A percentile compares a stretch with the other conserved stretches of the same genome.
Evolutionary conservation across 2,888 invertebrate species (phyloP).

Genomic region (Seira musarum): DNA sequence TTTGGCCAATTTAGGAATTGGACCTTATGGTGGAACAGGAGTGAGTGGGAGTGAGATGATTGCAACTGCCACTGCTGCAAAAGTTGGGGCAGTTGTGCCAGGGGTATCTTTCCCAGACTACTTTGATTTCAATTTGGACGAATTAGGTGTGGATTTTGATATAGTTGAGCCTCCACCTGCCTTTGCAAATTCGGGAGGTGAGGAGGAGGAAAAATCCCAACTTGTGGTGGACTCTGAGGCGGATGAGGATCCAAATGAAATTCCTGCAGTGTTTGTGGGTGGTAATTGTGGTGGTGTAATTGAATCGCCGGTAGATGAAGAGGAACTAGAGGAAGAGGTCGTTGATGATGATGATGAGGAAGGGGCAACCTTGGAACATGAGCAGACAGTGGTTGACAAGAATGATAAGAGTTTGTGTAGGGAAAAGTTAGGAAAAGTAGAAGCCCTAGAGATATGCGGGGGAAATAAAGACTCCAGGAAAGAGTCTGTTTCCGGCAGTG

Average conservation of each 20-base stretch:
- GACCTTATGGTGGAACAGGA: conserved; percentile 23
- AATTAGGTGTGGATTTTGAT: conserved; percentile 60
- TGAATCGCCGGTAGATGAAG: conserved; percentile 19
- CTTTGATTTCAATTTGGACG: conserved; percentile 55
- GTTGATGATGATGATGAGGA: conserved; percentile 8
- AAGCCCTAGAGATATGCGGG: background rate
- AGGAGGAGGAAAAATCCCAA: conserved; percentile 54
- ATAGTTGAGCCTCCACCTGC: conserved; percentile 59
- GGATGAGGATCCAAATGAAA: conserved; percentile 55
- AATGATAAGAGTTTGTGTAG: conserved; percentile 27
- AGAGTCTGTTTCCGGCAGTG: conserved; percentile 40
- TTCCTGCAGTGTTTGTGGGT: conserved; percentile 1
- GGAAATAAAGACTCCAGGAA: conserved; percentile 23
- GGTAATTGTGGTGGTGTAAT: background rate
- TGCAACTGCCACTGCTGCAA: conserved; percentile 6
- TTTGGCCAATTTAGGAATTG: conserved; percentile 58
- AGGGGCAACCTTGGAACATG: conserved; percentile 19
- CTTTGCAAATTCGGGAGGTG: conserved; percentile 47
- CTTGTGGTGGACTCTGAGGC: conserved; percentile 62
- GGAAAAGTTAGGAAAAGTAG: conserved; percentile 19
- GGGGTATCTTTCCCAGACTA: conserved; percentile 32
- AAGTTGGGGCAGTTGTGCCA: conserved; percentile 17
- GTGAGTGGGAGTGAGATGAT: background rate
- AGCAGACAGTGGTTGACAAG: conserved; percentile 23
- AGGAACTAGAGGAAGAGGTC: conserved; percentile 14